Evolutionary conservation across 2,888 invertebrate genomes (phyloP), one percentile per base, ranked within the genome.

Genomic region (Diaprepes abbreviatus): DNA sequence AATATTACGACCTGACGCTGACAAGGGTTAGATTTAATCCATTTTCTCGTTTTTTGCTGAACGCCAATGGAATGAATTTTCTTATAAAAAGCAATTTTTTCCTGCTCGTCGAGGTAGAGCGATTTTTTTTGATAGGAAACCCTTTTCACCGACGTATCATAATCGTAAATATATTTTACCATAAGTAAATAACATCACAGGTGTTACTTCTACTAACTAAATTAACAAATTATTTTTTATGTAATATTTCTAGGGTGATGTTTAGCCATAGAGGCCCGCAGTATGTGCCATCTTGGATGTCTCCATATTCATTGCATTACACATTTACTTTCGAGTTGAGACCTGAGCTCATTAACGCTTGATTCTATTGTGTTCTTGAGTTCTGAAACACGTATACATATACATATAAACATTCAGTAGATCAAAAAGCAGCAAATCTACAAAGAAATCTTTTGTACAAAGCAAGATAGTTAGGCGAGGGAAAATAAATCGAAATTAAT

Each of bases 361-460:
- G 95, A 93, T 89, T 96, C 96, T 90, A 96, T 92, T 88, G 95
- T 93, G 89, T 96, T 96, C 91, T 96, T 96, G 90, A 96, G 88
- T 89, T 96, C 96, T 96, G 93, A 79, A 93, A 93, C 24, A 55
- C 36, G 36, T 35, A 36, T 35, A 55, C 40, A 58, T 40, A 54
- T 54, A 58, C 58, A 58, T 28, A 40, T 58, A 58, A 58, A 58
- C 58, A 58, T 58, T 58, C 58, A 40, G 14, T 43, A 58, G 24
- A 35, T 19, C 19, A 33, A 21, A 17, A 33, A 54, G 28, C 28
- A 1, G 21, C 54, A 35, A 54, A 50, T 24, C 28, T 28, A 50
- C 48, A 50, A 1, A 28, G 6, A 28, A 50, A 21, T 21, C 28
- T 50, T 28, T 28, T 28, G n/a, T 50, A 50, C 48, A 50, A 50